A percentile compares a stretch with the other conserved stretches of the same genome.
These are phyloP conservation scores for Orthonyx spaldingii DNA, from an alignment of 2,113 vertebrate genomes.

Conservation along the genomic window DNA sequence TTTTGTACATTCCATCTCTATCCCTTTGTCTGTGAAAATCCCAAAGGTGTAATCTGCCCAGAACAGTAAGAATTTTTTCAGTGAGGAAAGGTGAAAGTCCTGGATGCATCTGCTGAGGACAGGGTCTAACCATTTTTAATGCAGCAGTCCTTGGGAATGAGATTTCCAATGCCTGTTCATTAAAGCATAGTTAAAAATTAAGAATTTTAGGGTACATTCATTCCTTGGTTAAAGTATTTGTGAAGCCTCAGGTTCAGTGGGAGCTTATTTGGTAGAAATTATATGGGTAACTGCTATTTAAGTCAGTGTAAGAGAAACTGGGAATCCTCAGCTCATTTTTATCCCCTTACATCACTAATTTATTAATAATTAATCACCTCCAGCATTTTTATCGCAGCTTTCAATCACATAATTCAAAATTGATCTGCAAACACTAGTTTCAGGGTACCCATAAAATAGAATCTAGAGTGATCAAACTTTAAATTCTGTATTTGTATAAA, in stretches of 20 bases:
- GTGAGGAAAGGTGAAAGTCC: neutral
- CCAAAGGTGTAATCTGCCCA: rapidly evolving
- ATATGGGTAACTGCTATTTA: neutral
- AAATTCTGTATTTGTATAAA: neutral
- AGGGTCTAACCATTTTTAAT: rapidly evolving
- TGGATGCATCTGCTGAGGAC: neutral
- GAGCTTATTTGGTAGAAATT: neutral
- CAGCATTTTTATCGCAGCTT: neutral
- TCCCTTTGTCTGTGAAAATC: neutral
- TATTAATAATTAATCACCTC: neutral
- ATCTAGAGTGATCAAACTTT: neutral
- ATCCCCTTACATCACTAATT: neutral
- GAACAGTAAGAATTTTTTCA: neutral
- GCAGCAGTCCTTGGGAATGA: neutral
- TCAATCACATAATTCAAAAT: neutral
- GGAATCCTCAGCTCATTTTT: neutral
- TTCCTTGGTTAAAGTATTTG: neutral
- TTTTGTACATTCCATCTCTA: neutral
- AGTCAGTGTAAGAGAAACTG: neutral
- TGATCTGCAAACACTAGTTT: neutral
- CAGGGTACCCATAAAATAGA: neutral
- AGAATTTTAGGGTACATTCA: rapidly evolving
- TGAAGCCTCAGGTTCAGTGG: neutral
- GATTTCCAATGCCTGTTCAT: neutral
- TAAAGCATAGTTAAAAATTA: neutral